Evolutionary conservation across 2,888 invertebrate species (phyloP), one percentile per base, ranked within the genome.

Genomic region (Lasioglossum pauxillum): DNA sequence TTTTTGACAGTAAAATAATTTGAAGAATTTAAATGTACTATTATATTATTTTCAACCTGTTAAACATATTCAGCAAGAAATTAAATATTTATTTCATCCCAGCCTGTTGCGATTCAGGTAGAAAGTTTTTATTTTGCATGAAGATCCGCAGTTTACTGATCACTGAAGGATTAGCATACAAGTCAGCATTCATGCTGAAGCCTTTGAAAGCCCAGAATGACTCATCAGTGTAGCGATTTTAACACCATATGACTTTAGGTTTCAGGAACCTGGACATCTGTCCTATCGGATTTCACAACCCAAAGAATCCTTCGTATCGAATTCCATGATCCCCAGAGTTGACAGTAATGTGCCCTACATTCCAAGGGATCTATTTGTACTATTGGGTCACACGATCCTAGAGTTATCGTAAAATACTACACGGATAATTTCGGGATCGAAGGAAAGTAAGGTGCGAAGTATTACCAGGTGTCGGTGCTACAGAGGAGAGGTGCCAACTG

Each of bases 401-500:
- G 71, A 38, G 71, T 71, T 71, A 41, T 71, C 71, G 71, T 71
- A 71, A 71, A 71, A 71, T 71, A 71, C 38, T 71, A n/a, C 41
- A 41, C 38, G 41, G 71, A 71, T 71, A 41, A 71, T 71, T n/a
- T 41, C 41, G 14, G 41, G n/a, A 49, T 49, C 31, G 49, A 27
- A 16, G 46, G 49, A 12, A 74, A 49, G 46, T 44, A 27, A 74
- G 35, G 23, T 10, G 46, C n/a, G 49, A 46, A 49, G 74, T 38
- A 71, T 71, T 71, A 71, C 71, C 71, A 71, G 41, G 71, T 41
- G 71, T 71, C 71, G 71, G 71, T 71, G 71, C 14, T 71, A 71
- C 71, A 71, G 69, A 71, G 72, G 44, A 44, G n/a, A 72, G 27
- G 5, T 72, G 72, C n/a, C 44, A 46, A 38, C 7, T n/a, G 44